These are phyloP conservation scores for Rhagophthalmus giganteus DNA, from an alignment of 2,888 invertebrate species.

Conservation along the genomic window DNA sequence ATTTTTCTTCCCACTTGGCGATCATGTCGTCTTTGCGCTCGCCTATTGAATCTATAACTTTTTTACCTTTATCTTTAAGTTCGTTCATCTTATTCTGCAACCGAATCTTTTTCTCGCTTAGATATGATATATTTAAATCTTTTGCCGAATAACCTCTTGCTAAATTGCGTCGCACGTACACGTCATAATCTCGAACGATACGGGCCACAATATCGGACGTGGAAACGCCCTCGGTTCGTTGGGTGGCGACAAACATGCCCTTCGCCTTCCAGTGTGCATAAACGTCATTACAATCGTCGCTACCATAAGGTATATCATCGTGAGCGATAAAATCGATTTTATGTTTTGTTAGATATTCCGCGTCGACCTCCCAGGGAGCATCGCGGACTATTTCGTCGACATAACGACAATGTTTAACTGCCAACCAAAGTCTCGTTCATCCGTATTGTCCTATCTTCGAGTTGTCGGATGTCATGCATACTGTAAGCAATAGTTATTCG, in stretches of 20 bases:
- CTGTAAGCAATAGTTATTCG: too few species aligned
- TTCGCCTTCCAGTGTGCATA: conserved; percentile 90
- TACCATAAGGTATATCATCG: conserved; percentile 96
- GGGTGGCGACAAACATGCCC: conserved; percentile 97
- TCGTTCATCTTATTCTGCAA: conserved; percentile 97
- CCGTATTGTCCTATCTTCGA: conserved; percentile 89
- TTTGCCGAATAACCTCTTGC: conserved; percentile 97
- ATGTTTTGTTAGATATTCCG: conserved; percentile 85
- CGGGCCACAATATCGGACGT: conserved; percentile 98
- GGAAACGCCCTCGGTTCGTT: conserved; percentile 91
- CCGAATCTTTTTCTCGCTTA: conserved; percentile 96
- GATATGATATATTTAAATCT: conserved; percentile 96
- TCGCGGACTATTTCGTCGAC: too few species aligned
- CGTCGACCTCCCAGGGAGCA: too few species aligned
- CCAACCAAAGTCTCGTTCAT: conserved; percentile 98
- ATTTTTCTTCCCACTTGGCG: conserved; percentile 97
- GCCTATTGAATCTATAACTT: conserved; percentile 79
- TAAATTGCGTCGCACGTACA: conserved; percentile 95
- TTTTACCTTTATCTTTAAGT: conserved; percentile 88
- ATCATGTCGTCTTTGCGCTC: conserved; percentile 89
- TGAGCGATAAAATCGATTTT: conserved; percentile 99
- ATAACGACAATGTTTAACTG: too few species aligned
- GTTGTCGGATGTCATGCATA: conserved; percentile 92
- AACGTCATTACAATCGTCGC: conserved; percentile 80
- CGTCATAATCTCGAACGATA: conserved; percentile 98